These are phyloP conservation scores for Drosophila pseudotakahashii DNA, from an alignment of 2,888 invertebrate species.

Conservation along the genomic window DNA sequence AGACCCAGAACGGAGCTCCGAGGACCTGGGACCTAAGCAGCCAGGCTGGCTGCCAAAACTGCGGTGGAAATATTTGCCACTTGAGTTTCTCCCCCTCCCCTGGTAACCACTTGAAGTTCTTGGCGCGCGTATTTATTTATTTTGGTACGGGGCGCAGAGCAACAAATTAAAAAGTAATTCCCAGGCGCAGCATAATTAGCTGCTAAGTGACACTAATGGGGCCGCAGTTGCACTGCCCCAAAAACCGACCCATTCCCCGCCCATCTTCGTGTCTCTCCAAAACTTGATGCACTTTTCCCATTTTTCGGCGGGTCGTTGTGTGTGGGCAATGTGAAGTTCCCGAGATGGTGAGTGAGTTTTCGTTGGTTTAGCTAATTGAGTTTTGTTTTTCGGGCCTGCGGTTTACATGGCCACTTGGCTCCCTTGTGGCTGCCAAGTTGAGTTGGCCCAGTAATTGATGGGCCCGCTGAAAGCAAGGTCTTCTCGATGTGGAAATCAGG, in stretches of 20 bases:
- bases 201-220: slow-evolving; percentile 82
- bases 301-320: slow-evolving; percentile 24
- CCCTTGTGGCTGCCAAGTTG: slow-evolving; percentile 69
- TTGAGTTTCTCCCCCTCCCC: slow-evolving; percentile 48
- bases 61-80: slow-evolving; percentile 59
- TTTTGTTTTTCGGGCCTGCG: slow-evolving; percentile 45
- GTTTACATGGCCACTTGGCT: slow-evolving; percentile 64
- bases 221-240: slow-evolving; percentile 42
- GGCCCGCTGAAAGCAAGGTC: slow-evolving; percentile 62
- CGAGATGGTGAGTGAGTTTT: slow-evolving; percentile 40
- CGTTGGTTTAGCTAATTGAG: slow-evolving; percentile 61
- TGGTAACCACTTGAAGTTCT: slow-evolving; percentile 27
- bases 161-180: slow-evolving; percentile 80
- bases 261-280: not conserved
- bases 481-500: slow-evolving; percentile 56
- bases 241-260: slow-evolving; percentile 16
- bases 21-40: slow-evolving; percentile 46
- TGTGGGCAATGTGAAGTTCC: slow-evolving; percentile 34
- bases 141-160: slow-evolving; percentile 62
- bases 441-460: slow-evolving; percentile 53
- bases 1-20: slow-evolving; percentile 7
- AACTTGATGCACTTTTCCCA: slow-evolving; percentile 20
- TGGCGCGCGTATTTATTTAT: slow-evolving; percentile 63
- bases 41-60: slow-evolving; percentile 70
- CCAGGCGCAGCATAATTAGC: slow-evolving; percentile 81